A percentile compares a stretch with the other conserved stretches of the same genome.
Conservation (phyloP, 2,888 invertebrate species). For the Diplolepis rosae region DNA sequence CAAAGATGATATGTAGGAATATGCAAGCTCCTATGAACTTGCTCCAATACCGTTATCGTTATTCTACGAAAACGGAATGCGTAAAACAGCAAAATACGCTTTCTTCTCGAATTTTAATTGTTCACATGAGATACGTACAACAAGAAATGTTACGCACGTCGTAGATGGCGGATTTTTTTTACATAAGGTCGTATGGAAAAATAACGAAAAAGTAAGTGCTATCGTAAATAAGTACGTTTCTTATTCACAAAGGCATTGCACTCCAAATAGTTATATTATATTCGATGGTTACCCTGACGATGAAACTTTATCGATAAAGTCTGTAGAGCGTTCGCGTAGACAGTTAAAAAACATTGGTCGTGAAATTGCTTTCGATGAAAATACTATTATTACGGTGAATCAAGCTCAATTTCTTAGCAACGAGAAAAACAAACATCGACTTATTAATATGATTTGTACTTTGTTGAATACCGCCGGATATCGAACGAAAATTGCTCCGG, state of each 20-base stretch:
- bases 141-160: slow-evolving; percentile 53
- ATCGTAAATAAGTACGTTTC: slow-evolving; percentile 35
- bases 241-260: slow-evolving; percentile 26
- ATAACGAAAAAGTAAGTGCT: slow-evolving; percentile 5
- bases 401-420: slow-evolving; percentile 50
- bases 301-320: background rate
- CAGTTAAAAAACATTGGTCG: slow-evolving; percentile 7
- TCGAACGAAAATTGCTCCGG: slow-evolving; percentile 52
- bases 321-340: background rate
- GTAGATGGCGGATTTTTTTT: slow-evolving; percentile 59
- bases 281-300: slow-evolving; percentile 20
- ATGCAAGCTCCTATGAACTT: slow-evolving; percentile 46
- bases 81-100: slow-evolving; percentile 41
- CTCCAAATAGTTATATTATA: background rate
- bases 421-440: slow-evolving; percentile 53
- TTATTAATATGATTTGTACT: slow-evolving; percentile 48
- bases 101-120: slow-evolving; percentile 41
- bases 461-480: slow-evolving; percentile 48
- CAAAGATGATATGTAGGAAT: slow-evolving; percentile 54
- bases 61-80: slow-evolving; percentile 51
- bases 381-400: slow-evolving; percentile 58
- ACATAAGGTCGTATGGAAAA: slow-evolving; percentile 51
- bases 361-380: slow-evolving; percentile 46
- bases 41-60: slow-evolving; percentile 41
- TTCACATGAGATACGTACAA: slow-evolving; percentile 45